Percentiles rank a stretch among this genome's conserved stretches.
These are phyloP conservation scores for Epistrophe grossulariae DNA, from an alignment of 2,888 invertebrate genomes.

Conservation along the genomic window DNA sequence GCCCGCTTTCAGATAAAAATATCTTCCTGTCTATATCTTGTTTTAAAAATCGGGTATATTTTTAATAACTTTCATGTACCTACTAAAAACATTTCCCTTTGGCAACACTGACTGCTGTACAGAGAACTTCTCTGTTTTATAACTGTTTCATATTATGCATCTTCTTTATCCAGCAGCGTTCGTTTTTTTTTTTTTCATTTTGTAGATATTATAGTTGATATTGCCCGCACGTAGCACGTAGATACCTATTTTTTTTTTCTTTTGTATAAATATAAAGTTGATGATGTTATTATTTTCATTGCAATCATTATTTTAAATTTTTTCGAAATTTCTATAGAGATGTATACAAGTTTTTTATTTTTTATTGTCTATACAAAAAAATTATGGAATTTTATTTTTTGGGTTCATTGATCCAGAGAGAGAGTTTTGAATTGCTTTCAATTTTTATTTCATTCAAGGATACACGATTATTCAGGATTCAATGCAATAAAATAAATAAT, in stretches of 20 bases:
- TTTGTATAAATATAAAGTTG: not conserved
- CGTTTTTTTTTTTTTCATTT: not conserved
- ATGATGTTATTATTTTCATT: conserved; percentile 43
- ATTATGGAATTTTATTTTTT: conserved; percentile 24
- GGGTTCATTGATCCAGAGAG: conserved; percentile 18
- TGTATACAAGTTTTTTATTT: not conserved
- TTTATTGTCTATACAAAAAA: not conserved
- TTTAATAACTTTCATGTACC: no score
- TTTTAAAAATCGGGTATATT: no score
- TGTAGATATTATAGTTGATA: not conserved
- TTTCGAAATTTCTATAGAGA: conserved; percentile 11
- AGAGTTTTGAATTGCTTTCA: conserved; percentile 24
- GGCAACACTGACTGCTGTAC: not conserved
- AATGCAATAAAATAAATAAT: conserved; percentile 12
- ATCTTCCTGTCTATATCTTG: no score
- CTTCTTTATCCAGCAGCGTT: conserved; percentile 1
- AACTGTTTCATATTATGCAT: conserved; percentile 10
- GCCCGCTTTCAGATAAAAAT: no score
- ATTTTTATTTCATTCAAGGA: conserved; percentile 3
- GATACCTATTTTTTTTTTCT: not conserved
- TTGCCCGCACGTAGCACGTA: conserved; percentile 39
- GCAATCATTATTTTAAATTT: conserved; percentile 41
- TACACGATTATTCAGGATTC: not conserved
- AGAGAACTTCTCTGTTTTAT: not conserved
- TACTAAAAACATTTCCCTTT: not conserved